Evolutionary conservation across 2,113 vertebrate species (phyloP).

Genomic region (Takifugu bimaculatus): DNA sequence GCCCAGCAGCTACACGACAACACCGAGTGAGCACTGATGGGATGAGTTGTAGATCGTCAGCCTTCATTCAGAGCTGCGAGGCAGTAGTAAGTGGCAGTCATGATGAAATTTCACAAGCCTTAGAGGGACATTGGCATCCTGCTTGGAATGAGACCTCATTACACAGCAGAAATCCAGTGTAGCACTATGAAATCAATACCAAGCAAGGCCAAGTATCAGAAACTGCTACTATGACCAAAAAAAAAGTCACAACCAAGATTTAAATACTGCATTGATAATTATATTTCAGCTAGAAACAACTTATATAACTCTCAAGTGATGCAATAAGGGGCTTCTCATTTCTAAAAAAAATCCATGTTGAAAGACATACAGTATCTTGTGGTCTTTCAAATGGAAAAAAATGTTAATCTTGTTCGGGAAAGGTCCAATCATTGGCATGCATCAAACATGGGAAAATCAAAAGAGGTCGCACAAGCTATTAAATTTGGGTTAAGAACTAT

Average conservation of each 20-base stretch:
- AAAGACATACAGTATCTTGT: too few species aligned
- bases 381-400: too few species aligned
- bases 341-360: too few species aligned
- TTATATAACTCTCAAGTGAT: too few species aligned
- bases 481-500: too few species aligned
- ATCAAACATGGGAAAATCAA: too few species aligned
- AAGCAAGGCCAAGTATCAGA: constrained; percentile 20
- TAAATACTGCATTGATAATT: too few species aligned
- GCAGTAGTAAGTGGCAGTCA: constrained; percentile 42
- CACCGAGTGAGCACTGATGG: constrained; percentile 40
- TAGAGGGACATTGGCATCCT: constrained; percentile 63
- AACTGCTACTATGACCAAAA: constrained; percentile 38
- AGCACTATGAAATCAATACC: constrained; percentile 58
- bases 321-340: too few species aligned
- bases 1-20: constrained; percentile 33
- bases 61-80: constrained; percentile 45
- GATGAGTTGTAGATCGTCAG: constrained; percentile 22
- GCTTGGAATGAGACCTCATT: constrained; percentile 63
- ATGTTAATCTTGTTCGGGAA: too few species aligned
- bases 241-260: constrained; percentile 19
- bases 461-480: too few species aligned
- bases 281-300: too few species aligned
- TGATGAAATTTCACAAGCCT: constrained; percentile 65
- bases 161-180: constrained; percentile 59
- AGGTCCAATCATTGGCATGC: too few species aligned